Evolutionary conservation across 2,797 vertebrate species (phyloP), one percentile per base, ranked within the genome.

Genomic region (Huso huso): DNA sequence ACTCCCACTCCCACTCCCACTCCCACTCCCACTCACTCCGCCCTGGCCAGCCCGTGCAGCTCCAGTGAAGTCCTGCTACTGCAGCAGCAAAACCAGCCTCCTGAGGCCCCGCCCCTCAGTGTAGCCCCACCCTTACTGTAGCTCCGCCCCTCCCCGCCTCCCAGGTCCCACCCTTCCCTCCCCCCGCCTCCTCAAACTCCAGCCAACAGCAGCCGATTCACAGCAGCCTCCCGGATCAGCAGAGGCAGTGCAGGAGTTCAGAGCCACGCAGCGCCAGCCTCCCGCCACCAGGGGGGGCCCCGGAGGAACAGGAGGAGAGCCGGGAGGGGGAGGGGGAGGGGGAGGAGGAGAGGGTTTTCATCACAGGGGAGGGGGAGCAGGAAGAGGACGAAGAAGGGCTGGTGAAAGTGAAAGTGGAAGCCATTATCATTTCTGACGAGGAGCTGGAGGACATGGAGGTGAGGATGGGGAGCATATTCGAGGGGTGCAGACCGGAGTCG

Each of bases 371-470:
- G 2, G 12, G 63, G 48, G 55, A 65, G 49, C 68, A 70, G 23
- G 52, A 60, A 8, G 75, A 76, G 65, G 75, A 66, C n/a, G 61
- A 66, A 1, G 67, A 80, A 0, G 69, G 65, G 1, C 51, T 23
- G 1, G 66, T 87, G 0, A 82, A 91, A 8, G 86, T 97, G 10
- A 96, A 97, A 73, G 91, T 94, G 68, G 95, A 97, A 73, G 93
- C 95, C 15, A 96, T 96, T 11, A 86, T 97, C 18, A 95, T 96
- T 77, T 96, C 95, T 0, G 95, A 97, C 0, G 95, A 96, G 69
- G 95, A 97, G 72, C 73, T 90, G 0, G 94, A 96, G 0, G 84
- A 82, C 3, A 79, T 79, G 3, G 90, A 83, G 11, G 74, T 70
- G 15, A 73, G 70, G 7, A 23, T 75, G 1, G 51, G 71, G 6